phyloP scores from a whole-genome alignment of 2,888 invertebrate species.

The Teinopalpus imperialis region DNA sequence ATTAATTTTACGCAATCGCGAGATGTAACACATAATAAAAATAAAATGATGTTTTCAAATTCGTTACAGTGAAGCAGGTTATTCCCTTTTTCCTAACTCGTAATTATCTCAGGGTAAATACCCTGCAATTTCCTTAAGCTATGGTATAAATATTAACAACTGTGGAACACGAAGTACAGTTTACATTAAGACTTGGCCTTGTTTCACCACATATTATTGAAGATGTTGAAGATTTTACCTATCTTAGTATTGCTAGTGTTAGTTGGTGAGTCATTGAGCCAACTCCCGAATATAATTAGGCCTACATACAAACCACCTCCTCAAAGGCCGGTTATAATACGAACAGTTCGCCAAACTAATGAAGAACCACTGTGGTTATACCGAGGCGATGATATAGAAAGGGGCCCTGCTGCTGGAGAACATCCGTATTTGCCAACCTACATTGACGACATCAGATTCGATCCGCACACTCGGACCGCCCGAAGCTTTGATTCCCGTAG shows the following conservation, averaged over 20 bases:
- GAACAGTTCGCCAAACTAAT: conserved; percentile 35
- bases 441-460: conserved; percentile 42
- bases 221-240: conserved; percentile 27
- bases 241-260: conserved; percentile 30
- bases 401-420: conserved; percentile 38
- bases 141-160: not conserved
- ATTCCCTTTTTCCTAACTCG: not conserved
- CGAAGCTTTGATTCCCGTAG: conserved; percentile 45
- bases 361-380: conserved; percentile 35
- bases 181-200: conserved; percentile 22
- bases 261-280: conserved; percentile 35
- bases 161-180: not conserved
- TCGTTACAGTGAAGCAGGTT: too few relatives aligned
- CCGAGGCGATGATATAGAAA: conserved; percentile 33
- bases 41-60: too few relatives aligned
- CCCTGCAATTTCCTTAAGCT: not conserved
- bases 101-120: not conserved
- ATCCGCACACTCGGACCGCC: conserved; percentile 38
- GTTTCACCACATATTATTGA: not conserved
- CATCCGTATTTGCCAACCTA: conserved; percentile 37
- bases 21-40: too few relatives aligned
- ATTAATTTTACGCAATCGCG: too few relatives aligned
- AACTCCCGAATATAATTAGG: conserved; percentile 31
- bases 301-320: conserved; percentile 40
- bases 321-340: conserved; percentile 31